A percentile compares a stretch with the other conserved stretches of the same genome.
phyloP scores from a whole-genome alignment of 2,888 invertebrate species.

The Xanthia icteritia region DNA sequence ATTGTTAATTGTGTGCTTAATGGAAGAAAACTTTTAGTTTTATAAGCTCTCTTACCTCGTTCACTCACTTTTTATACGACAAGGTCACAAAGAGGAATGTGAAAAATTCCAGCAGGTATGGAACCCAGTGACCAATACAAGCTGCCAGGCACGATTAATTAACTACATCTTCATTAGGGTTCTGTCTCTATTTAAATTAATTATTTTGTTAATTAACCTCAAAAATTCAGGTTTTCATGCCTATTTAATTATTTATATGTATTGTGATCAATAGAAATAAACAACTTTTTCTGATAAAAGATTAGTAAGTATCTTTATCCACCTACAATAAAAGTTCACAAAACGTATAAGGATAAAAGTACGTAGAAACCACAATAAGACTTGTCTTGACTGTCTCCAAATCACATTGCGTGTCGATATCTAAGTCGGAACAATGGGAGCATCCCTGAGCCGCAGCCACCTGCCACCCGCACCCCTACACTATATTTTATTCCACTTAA shows the following conservation, averaged over 20 bases:
- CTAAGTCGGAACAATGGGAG: constrained; percentile 48
- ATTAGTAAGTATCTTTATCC: neutral
- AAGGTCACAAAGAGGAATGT: constrained; percentile 39
- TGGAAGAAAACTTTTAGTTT: neutral
- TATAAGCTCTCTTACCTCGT: neutral
- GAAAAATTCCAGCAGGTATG: constrained; percentile 35
- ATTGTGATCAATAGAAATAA: neutral
- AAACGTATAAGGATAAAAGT: neutral
- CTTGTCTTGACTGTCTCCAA: constrained; percentile 6
- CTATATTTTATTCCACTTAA: constrained; percentile 90
- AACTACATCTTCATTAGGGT: constrained; percentile 39
- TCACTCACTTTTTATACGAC: constrained; percentile 7
- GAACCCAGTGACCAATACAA: constrained; percentile 2
- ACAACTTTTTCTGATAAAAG: neutral
- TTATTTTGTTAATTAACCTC: too few relatives aligned
- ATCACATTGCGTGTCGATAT: constrained; percentile 52
- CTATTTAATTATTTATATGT: neutral
- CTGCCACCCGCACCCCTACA: constrained; percentile 90
- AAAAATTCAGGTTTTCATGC: neutral
- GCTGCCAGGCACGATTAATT: constrained; percentile 22
- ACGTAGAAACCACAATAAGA: neutral
- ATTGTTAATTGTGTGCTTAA: neutral
- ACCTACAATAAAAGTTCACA: neutral
- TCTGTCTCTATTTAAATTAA: constrained; percentile 23
- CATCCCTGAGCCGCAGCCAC: constrained; percentile 85